phyloP scores from a whole-genome alignment of 1,140 invertebrate genomes.

The Drosophila ananassae region DNA sequence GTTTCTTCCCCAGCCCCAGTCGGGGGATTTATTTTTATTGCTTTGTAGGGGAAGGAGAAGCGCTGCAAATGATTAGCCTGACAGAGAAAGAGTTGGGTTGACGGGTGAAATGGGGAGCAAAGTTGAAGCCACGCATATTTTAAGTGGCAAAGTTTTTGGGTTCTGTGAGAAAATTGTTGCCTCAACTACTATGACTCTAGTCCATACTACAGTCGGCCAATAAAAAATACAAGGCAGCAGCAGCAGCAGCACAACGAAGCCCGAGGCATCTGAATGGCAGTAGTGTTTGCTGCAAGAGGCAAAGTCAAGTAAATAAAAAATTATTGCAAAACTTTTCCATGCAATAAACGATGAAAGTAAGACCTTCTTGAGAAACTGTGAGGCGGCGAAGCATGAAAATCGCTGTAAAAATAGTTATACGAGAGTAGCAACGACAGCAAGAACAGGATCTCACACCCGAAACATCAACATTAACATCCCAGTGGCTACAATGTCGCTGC shows the following conservation, averaged over 20 bases:
- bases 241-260: no score
- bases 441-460: constrained; percentile 25
- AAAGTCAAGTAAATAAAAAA: constrained; percentile 75
- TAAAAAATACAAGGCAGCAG: constrained; percentile 60
- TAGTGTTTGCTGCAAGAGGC: constrained; percentile 8
- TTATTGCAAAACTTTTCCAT: constrained; percentile 75
- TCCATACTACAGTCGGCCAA: constrained; percentile 40
- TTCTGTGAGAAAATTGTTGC: constrained; percentile 66
- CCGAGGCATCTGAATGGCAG: background rate
- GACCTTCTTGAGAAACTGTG: constrained; percentile 55
- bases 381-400: constrained; percentile 70
- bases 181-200: constrained; percentile 57
- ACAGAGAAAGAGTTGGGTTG: constrained; percentile 11
- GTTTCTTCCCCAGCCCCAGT: background rate
- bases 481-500: constrained; percentile 19
- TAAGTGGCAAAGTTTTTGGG: constrained; percentile 66
- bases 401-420: constrained; percentile 74
- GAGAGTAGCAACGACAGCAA: constrained; percentile 28
- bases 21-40: constrained; percentile 42
- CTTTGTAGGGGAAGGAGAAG: constrained; percentile 47
- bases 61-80: constrained; percentile 51
- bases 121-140: constrained; percentile 66
- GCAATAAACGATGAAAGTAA: constrained; percentile 80
- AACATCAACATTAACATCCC: constrained; percentile 35
- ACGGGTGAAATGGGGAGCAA: background rate